Conservation (phyloP, 1,140 invertebrate species). For the Hydropsyche tenuis region DNA sequence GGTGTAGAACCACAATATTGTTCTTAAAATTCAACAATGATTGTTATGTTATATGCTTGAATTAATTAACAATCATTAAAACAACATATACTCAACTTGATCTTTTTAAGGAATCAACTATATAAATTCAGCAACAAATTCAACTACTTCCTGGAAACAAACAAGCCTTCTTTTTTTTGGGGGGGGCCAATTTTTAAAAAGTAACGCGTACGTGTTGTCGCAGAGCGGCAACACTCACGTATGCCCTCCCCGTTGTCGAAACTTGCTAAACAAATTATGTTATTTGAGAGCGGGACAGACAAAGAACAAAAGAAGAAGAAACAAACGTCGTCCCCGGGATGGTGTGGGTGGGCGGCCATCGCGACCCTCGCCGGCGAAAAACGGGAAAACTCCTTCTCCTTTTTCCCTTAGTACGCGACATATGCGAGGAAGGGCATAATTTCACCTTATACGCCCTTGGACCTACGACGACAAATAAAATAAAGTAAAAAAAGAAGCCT, state of each 20-base stretch:
- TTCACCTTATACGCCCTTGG: constrained; percentile 24
- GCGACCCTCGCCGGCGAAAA: no score
- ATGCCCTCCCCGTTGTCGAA: constrained; percentile 39
- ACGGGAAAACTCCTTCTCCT: neutral
- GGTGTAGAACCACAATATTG: no score
- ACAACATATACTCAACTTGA: no score
- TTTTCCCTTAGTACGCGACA: constrained; percentile 16
- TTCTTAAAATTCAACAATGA: no score
- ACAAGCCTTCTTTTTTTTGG: neutral
- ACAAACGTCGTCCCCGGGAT: constrained; percentile 43
- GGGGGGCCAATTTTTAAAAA: neutral
- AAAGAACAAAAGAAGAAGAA: constrained; percentile 50
- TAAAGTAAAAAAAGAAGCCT: constrained; percentile 3
- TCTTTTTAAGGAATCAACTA: no score
- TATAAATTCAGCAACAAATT: no score
- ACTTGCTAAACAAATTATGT: constrained; percentile 51
- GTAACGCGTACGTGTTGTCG: constrained; percentile 26
- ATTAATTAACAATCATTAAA: no score
- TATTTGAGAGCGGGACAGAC: constrained; percentile 40
- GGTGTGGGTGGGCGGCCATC: neutral
- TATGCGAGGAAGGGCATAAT: constrained; percentile 37
- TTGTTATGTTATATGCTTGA: no score
- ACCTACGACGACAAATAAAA: constrained; percentile 20
- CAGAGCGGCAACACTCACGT: constrained; percentile 28
- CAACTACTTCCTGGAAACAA: neutral